phyloP scores from a whole-genome alignment of 2,888 invertebrate genomes.

The Eulithis testata region DNA sequence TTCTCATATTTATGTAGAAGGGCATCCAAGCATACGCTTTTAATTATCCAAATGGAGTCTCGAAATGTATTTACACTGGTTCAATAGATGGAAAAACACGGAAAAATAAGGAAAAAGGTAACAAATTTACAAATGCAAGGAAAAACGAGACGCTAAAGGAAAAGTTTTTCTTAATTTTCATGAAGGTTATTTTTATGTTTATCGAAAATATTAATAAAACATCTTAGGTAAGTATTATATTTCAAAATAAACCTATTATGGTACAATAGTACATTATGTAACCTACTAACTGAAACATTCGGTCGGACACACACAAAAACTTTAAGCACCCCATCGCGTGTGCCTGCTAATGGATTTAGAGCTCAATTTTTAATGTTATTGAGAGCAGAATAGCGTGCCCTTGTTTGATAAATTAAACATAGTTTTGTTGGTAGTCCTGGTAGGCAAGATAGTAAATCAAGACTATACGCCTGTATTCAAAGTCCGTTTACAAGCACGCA shows the following conservation, averaged over 20 bases:
- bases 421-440: constrained; percentile 26
- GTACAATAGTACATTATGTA: no score
- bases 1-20: constrained; percentile 18
- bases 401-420: constrained; percentile 24
- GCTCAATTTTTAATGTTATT: constrained; percentile 16
- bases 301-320: constrained; percentile 2
- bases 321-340: constrained; percentile 8
- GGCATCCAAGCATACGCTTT: constrained; percentile 17
- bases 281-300: not conserved
- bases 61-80: constrained; percentile 3
- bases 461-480: constrained; percentile 47
- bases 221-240: no score
- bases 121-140: no score
- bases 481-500: constrained; percentile 68
- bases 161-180: no score
- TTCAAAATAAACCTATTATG: no score
- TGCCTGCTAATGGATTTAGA: constrained; percentile 16
- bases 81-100: not conserved
- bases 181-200: no score
- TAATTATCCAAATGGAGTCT: constrained; percentile 8
- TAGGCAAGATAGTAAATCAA: constrained; percentile 47
- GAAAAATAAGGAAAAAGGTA: not conserved
- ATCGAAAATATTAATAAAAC: no score
- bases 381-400: constrained; percentile 32
- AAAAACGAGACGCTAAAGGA: no score